Base-by-base conservation (phyloP, 1,140 invertebrate species). In the Sminthurinus signatus region DNA sequence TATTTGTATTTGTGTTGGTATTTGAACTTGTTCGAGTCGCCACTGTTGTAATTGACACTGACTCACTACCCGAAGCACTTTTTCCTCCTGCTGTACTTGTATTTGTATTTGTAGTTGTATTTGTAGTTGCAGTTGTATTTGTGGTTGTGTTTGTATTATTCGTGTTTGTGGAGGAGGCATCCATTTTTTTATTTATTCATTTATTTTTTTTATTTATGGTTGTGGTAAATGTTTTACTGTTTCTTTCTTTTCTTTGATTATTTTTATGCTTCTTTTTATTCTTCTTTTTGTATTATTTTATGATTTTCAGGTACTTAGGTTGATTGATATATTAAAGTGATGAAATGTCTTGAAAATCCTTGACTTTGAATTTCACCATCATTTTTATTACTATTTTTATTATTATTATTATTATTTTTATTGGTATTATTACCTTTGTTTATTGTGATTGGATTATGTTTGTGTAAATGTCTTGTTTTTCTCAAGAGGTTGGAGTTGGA, bases 11-110 rank as follows among this genome's bases (percentile, higher is more conserved):
- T 12, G 17, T 57, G 5, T 10, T 32, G 4, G 25, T 19, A 10
- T 29, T 3, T 8, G 62, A 36, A 28, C 32, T 28, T 55, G 29
- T 23, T 10, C 29, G 8, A 12, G 39, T 25, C 2, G 57, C 43
- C 17, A 59, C 43, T 19, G 62, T 52, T 17, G 62, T 52, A 8
- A 55, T 36, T 2, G 60, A 25, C 25, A 23, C 29, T 19, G 56
- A 57, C 1, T 50, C 52, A 19, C 44, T 25, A 42, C 39, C 44
- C 10, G 25, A 36, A 5, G n/a, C 2, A 59, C 31, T 46, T 59
- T 44, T 43, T 10, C 4, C 17, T 8, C 28, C 32, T 14, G 29
- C 4, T 12, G 55, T 25, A 29, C 23, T 58, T 4, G 55, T 15
- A 19, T 14, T 42, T 3, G n/a, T 4, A 3, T 4, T 42, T 10